Percentiles rank a stretch among this genome's conserved stretches.
Evolutionary conservation across 2,113 vertebrate genomes (phyloP).

Genomic region (Platichthys stellatus): DNA sequence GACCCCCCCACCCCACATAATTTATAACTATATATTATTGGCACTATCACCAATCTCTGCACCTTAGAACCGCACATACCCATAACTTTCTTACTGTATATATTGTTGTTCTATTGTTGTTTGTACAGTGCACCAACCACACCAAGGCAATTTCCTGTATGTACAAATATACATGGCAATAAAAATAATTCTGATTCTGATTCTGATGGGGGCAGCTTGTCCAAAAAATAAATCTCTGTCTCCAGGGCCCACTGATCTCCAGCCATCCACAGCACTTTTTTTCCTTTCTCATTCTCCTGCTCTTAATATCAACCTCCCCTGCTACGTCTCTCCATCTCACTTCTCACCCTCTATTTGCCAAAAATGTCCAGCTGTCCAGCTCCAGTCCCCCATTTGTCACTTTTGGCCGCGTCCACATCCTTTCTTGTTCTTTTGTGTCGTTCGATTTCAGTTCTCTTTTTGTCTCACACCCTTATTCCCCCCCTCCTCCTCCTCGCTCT

Average conservation of each 20-base stretch:
- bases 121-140: too few relatives aligned
- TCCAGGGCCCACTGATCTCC: constrained; percentile 54
- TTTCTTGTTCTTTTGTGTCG: constrained; percentile 30
- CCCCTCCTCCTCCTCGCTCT: constrained; percentile 9
- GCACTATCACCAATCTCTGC: too few relatives aligned
- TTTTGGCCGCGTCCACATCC: constrained; percentile 31
- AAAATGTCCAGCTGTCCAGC: constrained; percentile 33
- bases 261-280: constrained; percentile 44
- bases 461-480: constrained; percentile 9
- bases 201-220: constrained; percentile 16
- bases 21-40: too few relatives aligned
- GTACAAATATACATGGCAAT: too few relatives aligned
- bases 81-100: too few relatives aligned
- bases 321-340: constrained; percentile 23
- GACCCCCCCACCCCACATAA: too few relatives aligned
- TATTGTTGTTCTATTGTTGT: too few relatives aligned
- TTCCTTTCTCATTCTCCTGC: constrained; percentile 34
- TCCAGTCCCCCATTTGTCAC: constrained; percentile 56
- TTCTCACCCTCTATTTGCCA: constrained; percentile 26
- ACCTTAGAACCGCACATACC: too few relatives aligned
- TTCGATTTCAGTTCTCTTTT: constrained; percentile 42
- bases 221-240: constrained; percentile 52
- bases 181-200: too few relatives aligned
- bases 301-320: constrained; percentile 17
- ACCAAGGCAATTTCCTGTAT: too few relatives aligned